Evolutionary conservation across 2,888 invertebrate genomes (phyloP).

Genomic region (Cancer borealis): DNA sequence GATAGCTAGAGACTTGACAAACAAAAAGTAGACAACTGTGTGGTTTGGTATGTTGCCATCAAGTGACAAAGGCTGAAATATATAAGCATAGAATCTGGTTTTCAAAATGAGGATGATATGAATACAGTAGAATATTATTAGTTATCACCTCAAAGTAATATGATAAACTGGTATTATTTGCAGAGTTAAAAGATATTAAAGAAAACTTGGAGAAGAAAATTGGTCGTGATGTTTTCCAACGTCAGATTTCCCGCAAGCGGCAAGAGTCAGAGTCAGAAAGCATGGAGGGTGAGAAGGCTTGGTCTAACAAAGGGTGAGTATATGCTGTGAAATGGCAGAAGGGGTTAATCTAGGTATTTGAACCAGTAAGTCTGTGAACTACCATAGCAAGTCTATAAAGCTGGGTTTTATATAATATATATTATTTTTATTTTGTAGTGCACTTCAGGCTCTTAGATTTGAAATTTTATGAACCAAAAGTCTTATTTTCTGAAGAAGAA

Average conservation of each 20-base stretch:
- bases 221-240: conserved; percentile 85
- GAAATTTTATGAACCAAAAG: background rate
- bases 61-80: background rate
- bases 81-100: background rate
- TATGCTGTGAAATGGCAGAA: background rate
- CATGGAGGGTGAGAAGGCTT: conserved; percentile 45
- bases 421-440: background rate
- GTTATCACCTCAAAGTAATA: background rate
- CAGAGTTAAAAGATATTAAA: conserved; percentile 87
- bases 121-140: background rate
- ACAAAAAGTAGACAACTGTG: background rate
- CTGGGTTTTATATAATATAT: background rate
- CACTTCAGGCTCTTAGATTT: background rate
- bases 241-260: conserved; percentile 83
- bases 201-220: conserved; percentile 87
- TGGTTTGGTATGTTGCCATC: too few relatives aligned
- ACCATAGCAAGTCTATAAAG: background rate
- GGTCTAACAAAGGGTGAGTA: conserved; percentile 28
- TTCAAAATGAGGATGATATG: background rate
- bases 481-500: background rate
- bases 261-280: conserved; percentile 73
- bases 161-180: conserved; percentile 59
- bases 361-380: background rate
- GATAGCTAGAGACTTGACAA: too few relatives aligned
- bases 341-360: background rate